Base-by-base conservation (phyloP, 2,888 invertebrate species). In the Drosophila affinis region DNA sequence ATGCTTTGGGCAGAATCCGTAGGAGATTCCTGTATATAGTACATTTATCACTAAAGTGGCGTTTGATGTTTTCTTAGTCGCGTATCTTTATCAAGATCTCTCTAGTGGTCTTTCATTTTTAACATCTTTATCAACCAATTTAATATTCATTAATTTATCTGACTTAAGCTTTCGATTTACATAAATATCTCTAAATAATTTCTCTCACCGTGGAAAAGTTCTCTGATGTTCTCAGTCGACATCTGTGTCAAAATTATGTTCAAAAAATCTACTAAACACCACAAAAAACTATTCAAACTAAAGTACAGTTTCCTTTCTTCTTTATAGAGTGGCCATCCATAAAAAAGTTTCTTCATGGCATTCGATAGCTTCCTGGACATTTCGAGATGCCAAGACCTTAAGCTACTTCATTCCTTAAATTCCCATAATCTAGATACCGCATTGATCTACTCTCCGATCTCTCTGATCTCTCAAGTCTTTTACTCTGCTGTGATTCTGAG, bases 401-500 rank as follows among this genome's bases (percentile, higher is more conserved):
- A 39, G 39, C 39, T 2, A 39, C n/a, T 39, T 39, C n/a, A 39
- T 39, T 39, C 39, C n/a, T 39, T 5, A 39, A 39, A 39, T 39
- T n/a, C 39, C 39, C 39, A 39, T 39, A 7, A 39, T 39, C 7
- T 44, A 24, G 9, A 24, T 21, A 24, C 39, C 21, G 14, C n/a
- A 24, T 24, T 18, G 21, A 39, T 10, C 21, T 14, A 9, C 29
- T 24, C 39, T 9, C 10, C 34, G 4, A n/a, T 4, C 18, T 18
- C 18, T 34, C 9, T 18, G 17, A 14, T 12, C 29, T 27, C n/a
- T 55, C 27, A 9, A 7, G 27, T 27, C 27, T 62, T 65, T 32
- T 62, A 45, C 49, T 48, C 62, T 17, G 44, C 49, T 32, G 62
- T 32, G 32, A 55, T 67, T 67, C 64, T 46, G 18, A 34, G 64